Base-by-base conservation (phyloP, 2,797 vertebrate species). In the Macrochelys suwanniensis region DNA sequence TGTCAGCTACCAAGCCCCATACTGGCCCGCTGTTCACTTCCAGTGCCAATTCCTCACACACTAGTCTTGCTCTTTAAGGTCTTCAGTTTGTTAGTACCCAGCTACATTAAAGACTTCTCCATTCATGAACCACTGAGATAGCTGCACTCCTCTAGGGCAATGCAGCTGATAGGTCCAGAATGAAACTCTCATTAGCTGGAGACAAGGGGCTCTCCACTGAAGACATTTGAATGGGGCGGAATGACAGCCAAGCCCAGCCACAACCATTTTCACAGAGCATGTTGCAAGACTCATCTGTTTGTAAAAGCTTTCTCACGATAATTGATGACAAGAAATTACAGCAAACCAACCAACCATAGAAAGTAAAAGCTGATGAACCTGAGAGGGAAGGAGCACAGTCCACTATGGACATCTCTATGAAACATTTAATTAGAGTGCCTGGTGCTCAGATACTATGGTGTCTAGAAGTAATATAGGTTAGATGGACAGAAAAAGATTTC, bases 401-500 rank as follows among this genome's bases (percentile, higher is more conserved):
- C 25, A 33, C 15, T 89, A 82, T 57, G 5, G 13, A 83, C 6
- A 11, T 4, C 4, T 33, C 26, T 49, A 68, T 91, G 33, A 16
- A 85, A 88, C 51, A 51, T 6, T 45, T 28, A 1, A 74, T 37
- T 37, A 42, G 5, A 71, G 37, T 25, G 10, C 23, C 49, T 49
- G 59, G 37, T n/a, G 53, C 53, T 87, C 82, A 71, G 56, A 80
- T 85, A 85, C 26, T 76, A 15, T 47, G 80, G 49, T 15, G 16
- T 68, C 1, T 47, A 56, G 12, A 26, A 78, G 3, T 3, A 0
- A 0, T 4, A n/a, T 13, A 7, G 50, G 28, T 5, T 13, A 3
- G 11, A 3, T 2, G 6, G 1, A 19, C 19, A 0, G 2, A 23
- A 51, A 45, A 51, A 13, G 0, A 1, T 7, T 10, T 2, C 1